A percentile compares a stretch with the other conserved stretches of the same genome.
These are phyloP conservation scores for Vulpes ferrilata DNA, from an alignment of 2,113 vertebrate genomes.

Conservation along the genomic window DNA sequence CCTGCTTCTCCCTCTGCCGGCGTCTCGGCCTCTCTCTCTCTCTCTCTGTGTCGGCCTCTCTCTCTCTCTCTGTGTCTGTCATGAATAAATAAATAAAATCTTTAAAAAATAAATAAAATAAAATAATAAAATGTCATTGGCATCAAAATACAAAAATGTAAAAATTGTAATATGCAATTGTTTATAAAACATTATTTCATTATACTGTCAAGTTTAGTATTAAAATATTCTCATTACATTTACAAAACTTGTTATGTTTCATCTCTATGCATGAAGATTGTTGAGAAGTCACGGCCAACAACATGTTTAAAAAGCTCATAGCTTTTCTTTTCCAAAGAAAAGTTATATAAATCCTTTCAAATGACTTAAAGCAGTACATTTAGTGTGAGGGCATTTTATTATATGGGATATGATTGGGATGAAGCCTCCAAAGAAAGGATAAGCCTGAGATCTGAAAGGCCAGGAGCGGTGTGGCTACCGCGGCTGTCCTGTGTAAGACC, in stretches of 20 bases:
- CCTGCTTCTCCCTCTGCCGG: too few relatives aligned
- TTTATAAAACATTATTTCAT: conserved; percentile 52
- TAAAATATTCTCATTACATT: conserved; percentile 61
- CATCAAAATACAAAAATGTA: neutral
- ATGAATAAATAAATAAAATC: too few relatives aligned
- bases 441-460: neutral
- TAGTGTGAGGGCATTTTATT: neutral
- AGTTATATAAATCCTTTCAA: conserved; percentile 45
- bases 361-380: conserved; percentile 45
- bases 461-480: neutral
- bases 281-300: conserved; percentile 49
- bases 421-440: conserved; percentile 9
- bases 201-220: conserved; percentile 61
- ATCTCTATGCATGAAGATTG: neutral
- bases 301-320: conserved; percentile 38
- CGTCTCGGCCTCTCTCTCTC: too few relatives aligned
- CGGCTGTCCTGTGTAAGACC: neutral
- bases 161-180: neutral
- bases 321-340: conserved; percentile 10
- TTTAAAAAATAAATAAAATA: neutral
- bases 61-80: too few relatives aligned
- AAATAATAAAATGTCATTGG: conserved; percentile 25
- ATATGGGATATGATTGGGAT: neutral
- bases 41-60: too few relatives aligned
- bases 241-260: conserved; percentile 34